These are phyloP conservation scores for Hydrocynus forskahlii DNA, from an alignment of 2,797 vertebrate species.

Conservation along the genomic window DNA sequence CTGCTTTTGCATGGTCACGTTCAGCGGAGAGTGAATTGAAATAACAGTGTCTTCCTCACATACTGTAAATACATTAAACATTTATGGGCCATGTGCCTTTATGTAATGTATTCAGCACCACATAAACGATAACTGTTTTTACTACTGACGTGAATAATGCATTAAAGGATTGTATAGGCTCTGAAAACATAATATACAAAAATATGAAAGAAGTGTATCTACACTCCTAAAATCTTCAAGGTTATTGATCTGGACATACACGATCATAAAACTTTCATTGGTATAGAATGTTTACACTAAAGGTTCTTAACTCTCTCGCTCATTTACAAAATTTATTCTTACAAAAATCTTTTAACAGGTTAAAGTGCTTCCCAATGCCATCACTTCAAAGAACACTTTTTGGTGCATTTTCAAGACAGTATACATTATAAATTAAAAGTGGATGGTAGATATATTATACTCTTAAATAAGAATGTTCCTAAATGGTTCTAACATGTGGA, in stretches of 20 bases:
- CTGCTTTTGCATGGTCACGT: constrained; percentile 23
- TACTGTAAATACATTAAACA: constrained; percentile 39
- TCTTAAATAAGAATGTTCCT: no score
- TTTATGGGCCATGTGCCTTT: constrained; percentile 8
- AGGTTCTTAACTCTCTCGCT: not conserved
- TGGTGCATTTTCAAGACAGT: no score
- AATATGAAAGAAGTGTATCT: not conserved
- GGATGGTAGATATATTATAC: no score
- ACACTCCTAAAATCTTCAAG: no score
- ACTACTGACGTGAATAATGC: not conserved
- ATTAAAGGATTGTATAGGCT: not conserved
- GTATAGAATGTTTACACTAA: not conserved
- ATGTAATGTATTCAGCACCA: constrained; percentile 1
- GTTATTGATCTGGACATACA: not conserved
- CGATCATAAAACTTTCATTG: not conserved
- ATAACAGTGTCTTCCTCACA: constrained; percentile 45
- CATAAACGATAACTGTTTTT: not conserved
- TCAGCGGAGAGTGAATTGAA: not conserved
- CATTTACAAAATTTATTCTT: not conserved
- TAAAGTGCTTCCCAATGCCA: no score
- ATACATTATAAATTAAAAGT: no score
- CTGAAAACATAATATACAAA: not conserved
- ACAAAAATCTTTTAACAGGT: no score
- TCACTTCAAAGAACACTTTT: no score
- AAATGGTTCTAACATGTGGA: no score